These are phyloP conservation scores for Beroe forskalii DNA, from an alignment of 37 sponge, comb jelly and placozoan species.

Conservation along the genomic window DNA sequence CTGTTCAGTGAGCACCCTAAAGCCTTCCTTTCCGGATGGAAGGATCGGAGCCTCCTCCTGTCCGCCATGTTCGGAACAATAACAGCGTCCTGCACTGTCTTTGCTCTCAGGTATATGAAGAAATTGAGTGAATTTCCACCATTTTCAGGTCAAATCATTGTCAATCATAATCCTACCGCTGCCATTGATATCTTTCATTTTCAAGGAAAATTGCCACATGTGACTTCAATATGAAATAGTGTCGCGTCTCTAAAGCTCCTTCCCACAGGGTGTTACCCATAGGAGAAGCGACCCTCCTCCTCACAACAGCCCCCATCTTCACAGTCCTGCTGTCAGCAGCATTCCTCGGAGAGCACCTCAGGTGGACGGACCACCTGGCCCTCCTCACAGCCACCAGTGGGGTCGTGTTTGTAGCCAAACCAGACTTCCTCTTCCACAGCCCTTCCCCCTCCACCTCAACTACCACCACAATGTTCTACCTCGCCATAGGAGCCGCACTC, in stretches of 20 bases:
- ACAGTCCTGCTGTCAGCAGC: background rate
- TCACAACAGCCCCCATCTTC: constrained; percentile 17
- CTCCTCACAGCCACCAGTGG: background rate
- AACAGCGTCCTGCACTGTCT: constrained; percentile 45
- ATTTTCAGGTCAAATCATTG: no score
- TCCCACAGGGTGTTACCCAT: no score
- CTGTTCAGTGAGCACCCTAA: background rate
- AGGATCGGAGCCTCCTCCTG: background rate
- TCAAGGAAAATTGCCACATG: no score
- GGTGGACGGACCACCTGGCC: background rate
- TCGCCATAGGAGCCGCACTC: constrained; percentile 2
- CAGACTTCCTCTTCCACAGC: constrained; percentile 15
- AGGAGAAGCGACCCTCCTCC: constrained; percentile 37
- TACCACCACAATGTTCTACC: background rate
- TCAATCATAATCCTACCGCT: no score
- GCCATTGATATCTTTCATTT: no score
- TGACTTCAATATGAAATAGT: no score
- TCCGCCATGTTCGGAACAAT: constrained; percentile 34
- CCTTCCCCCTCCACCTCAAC: background rate
- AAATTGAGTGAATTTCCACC: no score
- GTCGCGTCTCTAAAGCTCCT: no score
- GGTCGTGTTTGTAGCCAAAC: constrained; percentile 16
- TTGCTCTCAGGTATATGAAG: constrained; percentile 37
- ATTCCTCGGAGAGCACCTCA: background rate
- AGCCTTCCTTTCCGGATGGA: background rate